Evolutionary conservation across 2,888 invertebrate genomes (phyloP), one percentile per base, ranked within the genome.

Genomic region (Tinea pellionella): DNA sequence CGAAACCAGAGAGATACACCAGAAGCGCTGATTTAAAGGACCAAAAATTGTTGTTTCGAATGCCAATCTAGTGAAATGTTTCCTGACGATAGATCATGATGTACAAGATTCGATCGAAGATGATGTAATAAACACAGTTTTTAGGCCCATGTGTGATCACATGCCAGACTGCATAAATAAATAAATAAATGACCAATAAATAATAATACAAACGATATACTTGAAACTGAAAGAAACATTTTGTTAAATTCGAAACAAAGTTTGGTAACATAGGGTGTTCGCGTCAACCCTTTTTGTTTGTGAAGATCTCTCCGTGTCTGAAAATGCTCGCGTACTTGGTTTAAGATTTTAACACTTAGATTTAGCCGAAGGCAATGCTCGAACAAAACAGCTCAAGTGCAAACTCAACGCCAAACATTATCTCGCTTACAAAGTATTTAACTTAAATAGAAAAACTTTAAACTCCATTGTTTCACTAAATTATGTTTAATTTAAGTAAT

Each of bases 351-450:
- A 47, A 47, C 47, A 47, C 47, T 37, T 37, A 37, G 37, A 37
- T 37, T 37, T 37, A 37, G 37, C 37, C 37, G 37, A 37, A 9
- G 37, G 37, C 37, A 37, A 37, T 37, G n/a, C 37, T 37, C n/a
- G n/a, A 37, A 37, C 47, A 13, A 47, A 15, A 15, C 13, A 47
- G 47, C 13, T 41, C 41, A 8, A 41, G 16, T n/a, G 47, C 15
- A 15, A 47, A 47, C 47, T 47, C 47, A 47, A 47, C 47, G 8
- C 15, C 47, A 47, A 47, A 47, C 47, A 47, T 47, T 47, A 47
- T 47, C 47, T 47, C 47, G 47, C 37, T 9, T 12, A 37, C 37
- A 2, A n/a, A 37, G n/a, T n/a, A 37, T 37, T 37, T n/a, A 37
- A 37, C 37, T 37, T 37, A n/a, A 37, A 37, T 37, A 37, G 37